These are phyloP conservation scores for Leucophenga varia DNA, from an alignment of 1,140 invertebrate genomes.

Conservation along the genomic window DNA sequence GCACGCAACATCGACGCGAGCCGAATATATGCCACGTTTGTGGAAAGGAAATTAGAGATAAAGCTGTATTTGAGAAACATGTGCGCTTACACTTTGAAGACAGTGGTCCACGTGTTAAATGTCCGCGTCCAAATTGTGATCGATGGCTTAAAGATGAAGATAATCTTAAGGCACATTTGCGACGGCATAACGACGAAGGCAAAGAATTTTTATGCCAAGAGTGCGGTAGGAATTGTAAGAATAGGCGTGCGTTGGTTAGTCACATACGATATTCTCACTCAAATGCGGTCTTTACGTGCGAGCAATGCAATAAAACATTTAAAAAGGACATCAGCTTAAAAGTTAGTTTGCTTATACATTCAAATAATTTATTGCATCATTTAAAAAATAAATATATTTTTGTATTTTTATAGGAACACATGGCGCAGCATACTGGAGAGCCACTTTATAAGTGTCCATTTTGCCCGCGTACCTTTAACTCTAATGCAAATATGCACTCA, in stretches of 20 bases:
- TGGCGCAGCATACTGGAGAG: conserved; percentile 52
- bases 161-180: conserved; percentile 44
- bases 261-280: conserved; percentile 49
- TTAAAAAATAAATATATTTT: not conserved
- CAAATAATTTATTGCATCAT: not conserved
- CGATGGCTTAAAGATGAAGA: conserved; percentile 52
- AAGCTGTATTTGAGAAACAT: conserved; percentile 50
- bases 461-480: conserved; percentile 50
- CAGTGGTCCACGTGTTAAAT: conserved; percentile 46
- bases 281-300: conserved; percentile 46
- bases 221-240: conserved; percentile 48
- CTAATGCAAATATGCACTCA: conserved; percentile 53
- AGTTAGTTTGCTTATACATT: conserved; percentile 12
- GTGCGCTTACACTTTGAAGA: conserved; percentile 49
- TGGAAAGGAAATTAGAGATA: conserved; percentile 47
- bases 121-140: conserved; percentile 42
- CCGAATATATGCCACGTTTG: conserved; percentile 50
- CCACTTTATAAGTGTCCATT: conserved; percentile 50
- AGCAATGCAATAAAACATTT: conserved; percentile 51
- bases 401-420: conserved; percentile 39
- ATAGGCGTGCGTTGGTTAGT: conserved; percentile 41
- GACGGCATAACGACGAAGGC: conserved; percentile 45
- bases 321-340: conserved; percentile 50
- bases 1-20: conserved; percentile 41
- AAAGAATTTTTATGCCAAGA: conserved; percentile 39